Evolutionary conservation across 2,113 vertebrate genomes (phyloP).

Genomic region (Holacanthus passer): DNA sequence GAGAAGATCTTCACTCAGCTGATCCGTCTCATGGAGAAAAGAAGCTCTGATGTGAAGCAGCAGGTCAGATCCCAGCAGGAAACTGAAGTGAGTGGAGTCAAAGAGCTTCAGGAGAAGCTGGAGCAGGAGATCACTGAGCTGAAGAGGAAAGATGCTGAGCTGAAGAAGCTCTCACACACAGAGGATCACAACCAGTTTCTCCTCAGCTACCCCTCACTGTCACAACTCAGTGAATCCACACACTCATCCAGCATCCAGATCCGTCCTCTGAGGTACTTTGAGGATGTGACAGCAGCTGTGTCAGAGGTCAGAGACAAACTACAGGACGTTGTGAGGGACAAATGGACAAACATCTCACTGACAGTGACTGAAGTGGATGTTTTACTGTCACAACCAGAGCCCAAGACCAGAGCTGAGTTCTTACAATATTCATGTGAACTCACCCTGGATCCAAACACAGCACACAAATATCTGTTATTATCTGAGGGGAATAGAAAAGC

Average conservation of each 20-base stretch:
- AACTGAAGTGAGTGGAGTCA: background rate
- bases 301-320: background rate
- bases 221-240: background rate
- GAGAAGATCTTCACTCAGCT: background rate
- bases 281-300: background rate
- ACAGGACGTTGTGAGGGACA: background rate
- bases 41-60: background rate
- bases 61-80: background rate
- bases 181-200: background rate
- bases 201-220: background rate
- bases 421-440: background rate
- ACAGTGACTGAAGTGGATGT: conserved; percentile 1
- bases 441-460: conserved; percentile 2
- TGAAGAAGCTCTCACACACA: background rate
- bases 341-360: background rate
- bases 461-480: background rate
- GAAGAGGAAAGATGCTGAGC: background rate
- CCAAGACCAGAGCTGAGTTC: background rate
- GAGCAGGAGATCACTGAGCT: conserved; percentile 1
- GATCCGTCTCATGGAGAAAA: background rate
- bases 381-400: background rate
- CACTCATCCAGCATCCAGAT: background rate
- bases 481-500: background rate
- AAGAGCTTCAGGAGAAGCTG: background rate
- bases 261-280: background rate